Percentiles rank a stretch among this genome's conserved stretches.
phyloP scores from a whole-genome alignment of 37 sponge, comb jelly and placozoan genomes.

The Axinella damicornis region DNA sequence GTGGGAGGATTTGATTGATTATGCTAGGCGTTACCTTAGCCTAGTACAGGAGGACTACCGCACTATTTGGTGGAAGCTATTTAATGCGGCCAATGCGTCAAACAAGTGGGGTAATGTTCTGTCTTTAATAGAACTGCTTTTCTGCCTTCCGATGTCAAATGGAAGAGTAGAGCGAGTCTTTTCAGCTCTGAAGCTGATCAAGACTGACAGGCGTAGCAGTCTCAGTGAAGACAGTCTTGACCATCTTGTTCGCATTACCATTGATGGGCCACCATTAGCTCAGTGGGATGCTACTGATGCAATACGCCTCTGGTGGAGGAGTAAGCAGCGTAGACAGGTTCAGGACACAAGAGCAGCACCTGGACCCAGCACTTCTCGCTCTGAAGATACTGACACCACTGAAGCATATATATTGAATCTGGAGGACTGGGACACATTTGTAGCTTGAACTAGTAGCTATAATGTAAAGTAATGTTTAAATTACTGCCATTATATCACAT shows the following conservation, averaged over 20 bases:
- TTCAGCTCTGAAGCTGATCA: constrained; percentile 45
- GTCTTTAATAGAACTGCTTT: constrained; percentile 35
- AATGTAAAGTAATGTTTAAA: no score
- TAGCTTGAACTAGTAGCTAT: no score
- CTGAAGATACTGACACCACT: no score
- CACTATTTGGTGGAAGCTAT: constrained; percentile 47
- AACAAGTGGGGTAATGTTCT: constrained; percentile 25
- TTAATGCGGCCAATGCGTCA: constrained; percentile 1
- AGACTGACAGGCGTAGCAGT: constrained; percentile 18
- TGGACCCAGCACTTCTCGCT: no score
- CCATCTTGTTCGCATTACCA: constrained; percentile 29
- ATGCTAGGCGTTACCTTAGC: constrained; percentile 47
- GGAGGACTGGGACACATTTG: no score
- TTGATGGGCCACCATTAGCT: constrained; percentile 33
- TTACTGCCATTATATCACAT: no score
- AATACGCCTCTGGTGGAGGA: constrained; percentile 9
- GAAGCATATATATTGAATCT: no score
- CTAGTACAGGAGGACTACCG: not conserved
- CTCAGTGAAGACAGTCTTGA: constrained; percentile 42
- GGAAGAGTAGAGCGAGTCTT: constrained; percentile 35
- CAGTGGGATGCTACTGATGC: constrained; percentile 48
- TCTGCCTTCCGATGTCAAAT: constrained; percentile 59
- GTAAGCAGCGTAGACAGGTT: no score
- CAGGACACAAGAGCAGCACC: no score
- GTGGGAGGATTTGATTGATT: constrained; percentile 65